Conservation (phyloP, 2,113 vertebrate species). For the Carlito syrichta region DNA sequence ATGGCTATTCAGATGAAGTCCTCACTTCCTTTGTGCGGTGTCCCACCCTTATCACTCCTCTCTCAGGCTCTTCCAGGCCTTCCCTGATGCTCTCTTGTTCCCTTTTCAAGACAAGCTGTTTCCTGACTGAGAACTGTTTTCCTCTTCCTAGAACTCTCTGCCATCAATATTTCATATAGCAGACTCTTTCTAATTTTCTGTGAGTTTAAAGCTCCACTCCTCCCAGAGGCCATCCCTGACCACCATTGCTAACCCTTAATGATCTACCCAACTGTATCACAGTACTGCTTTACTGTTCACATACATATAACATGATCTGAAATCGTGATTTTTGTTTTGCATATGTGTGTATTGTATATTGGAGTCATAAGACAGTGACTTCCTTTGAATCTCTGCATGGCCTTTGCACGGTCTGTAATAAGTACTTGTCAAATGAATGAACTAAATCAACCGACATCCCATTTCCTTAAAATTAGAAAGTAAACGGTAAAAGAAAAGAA, state of each 20-base stretch:
- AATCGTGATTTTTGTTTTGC: not conserved
- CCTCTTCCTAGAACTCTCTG: not conserved
- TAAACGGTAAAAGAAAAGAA: not conserved
- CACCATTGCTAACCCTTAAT: not conserved
- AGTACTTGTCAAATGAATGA: not conserved
- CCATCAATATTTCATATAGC: not conserved
- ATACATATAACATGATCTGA: not conserved
- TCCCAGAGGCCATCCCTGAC: not conserved
- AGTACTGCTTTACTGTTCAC: not conserved
- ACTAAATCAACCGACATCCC: not conserved
- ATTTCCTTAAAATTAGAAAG: not conserved
- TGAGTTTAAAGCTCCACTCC: not conserved
- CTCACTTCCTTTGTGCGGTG: accelerated
- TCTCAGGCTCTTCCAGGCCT: not conserved
- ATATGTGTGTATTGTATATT: not conserved
- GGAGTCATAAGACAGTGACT: not conserved
- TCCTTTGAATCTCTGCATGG: not conserved
- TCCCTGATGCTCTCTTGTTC: not conserved
- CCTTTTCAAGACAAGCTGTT: not conserved
- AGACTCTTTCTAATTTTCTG: not conserved
- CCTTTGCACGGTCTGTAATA: not conserved
- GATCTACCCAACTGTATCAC: not conserved
- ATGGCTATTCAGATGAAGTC: not conserved
- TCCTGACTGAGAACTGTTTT: not conserved
- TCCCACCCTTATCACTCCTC: too few species aligned